Evolutionary conservation across 1,140 invertebrate species (phyloP).

Genomic region (Diorhabda carinulata): DNA sequence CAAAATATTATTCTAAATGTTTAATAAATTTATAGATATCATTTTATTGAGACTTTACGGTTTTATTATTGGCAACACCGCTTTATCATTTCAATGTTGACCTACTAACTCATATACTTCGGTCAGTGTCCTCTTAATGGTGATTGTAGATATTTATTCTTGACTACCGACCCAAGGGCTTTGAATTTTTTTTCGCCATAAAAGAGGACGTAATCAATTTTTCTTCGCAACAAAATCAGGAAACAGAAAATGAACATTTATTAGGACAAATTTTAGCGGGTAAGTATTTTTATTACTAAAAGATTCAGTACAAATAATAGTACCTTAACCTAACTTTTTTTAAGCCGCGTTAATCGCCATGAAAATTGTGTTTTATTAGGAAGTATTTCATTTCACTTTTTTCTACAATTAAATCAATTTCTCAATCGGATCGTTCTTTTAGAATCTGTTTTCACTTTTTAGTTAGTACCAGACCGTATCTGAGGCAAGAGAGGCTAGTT

Average conservation of each 20-base stretch:
- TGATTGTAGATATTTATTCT: constrained; percentile 17
- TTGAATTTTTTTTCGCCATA: too few relatives aligned
- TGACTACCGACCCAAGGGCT: not conserved
- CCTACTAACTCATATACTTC: constrained; percentile 47
- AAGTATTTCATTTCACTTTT: constrained; percentile 8
- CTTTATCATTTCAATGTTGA: constrained; percentile 31
- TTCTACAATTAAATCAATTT: constrained; percentile 8
- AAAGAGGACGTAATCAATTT: constrained; percentile 29
- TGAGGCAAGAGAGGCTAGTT: constrained; percentile 45
- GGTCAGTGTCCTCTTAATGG: constrained; percentile 38
- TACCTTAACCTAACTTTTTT: constrained; percentile 18
- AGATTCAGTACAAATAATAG: not conserved
- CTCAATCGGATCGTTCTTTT: constrained; percentile 8
- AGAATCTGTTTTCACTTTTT: constrained; percentile 43
- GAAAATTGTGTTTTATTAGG: not conserved
- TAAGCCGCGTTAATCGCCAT: not conserved
- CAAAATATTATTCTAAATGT: too few relatives aligned
- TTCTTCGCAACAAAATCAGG: constrained; percentile 32
- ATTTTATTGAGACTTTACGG: too few relatives aligned
- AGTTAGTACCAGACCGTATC: constrained; percentile 33
- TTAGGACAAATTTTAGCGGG: constrained; percentile 57
- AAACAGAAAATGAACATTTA: constrained; percentile 54
- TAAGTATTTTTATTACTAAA: constrained; percentile 34
- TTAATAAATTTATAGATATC: too few relatives aligned
- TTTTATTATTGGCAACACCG: not conserved